Conservation (phyloP, 2,113 vertebrate species). For the Siphamia tubifer region DNA sequence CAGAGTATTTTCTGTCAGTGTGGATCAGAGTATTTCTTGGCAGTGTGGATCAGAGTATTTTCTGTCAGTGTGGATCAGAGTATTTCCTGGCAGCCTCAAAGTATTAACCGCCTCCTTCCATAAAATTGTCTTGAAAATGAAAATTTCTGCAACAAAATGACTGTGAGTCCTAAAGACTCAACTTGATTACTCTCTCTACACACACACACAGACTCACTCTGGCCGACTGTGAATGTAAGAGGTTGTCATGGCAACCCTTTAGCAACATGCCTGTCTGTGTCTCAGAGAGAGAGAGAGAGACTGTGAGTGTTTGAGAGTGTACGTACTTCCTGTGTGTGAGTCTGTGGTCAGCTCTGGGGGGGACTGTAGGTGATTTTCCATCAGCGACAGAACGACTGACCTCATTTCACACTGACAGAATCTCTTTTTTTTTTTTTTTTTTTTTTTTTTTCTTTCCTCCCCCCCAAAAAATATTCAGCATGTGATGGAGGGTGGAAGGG, state of each 20-base stretch:
- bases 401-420: constrained; percentile 60
- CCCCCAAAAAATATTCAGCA: constrained; percentile 48
- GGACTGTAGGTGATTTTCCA: constrained; percentile 49
- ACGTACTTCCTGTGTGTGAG: not conserved
- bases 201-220: constrained; percentile 14
- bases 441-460: too few relatives aligned
- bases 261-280: constrained; percentile 65
- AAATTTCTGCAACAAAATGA: constrained; percentile 46
- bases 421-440: constrained; percentile 45
- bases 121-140: constrained; percentile 41
- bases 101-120: not conserved
- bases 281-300: not conserved
- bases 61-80: not conserved
- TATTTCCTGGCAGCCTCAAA: not conserved
- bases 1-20: constrained; percentile 1
- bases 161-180: constrained; percentile 47
- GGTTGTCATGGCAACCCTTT: constrained; percentile 76
- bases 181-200: constrained; percentile 38
- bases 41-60: constrained; percentile 3
- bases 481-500: constrained; percentile 23
- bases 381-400: constrained; percentile 36
- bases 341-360: constrained; percentile 15
- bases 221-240: constrained; percentile 48
- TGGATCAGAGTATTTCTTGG: too few relatives aligned
- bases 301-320: not conserved